These are phyloP conservation scores for Nomada lathburiana DNA, from an alignment of 2,888 invertebrate species.

Conservation along the genomic window DNA sequence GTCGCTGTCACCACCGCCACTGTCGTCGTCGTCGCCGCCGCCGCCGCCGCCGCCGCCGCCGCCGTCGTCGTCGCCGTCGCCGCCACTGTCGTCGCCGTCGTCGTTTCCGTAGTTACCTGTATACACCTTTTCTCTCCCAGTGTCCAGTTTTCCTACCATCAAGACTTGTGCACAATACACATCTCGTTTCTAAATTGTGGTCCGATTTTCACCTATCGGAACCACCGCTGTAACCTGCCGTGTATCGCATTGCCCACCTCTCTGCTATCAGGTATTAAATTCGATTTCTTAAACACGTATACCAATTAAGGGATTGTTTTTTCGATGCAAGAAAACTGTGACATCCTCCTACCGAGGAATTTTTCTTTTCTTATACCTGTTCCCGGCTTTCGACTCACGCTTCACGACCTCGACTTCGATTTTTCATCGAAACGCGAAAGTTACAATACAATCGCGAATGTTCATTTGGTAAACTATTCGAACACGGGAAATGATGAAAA, in stretches of 20 bases:
- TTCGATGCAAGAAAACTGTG: constrained; percentile 42
- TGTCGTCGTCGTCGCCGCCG: not conserved
- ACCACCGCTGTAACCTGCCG: not conserved
- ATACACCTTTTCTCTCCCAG: not conserved
- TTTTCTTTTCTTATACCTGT: constrained; percentile 37
- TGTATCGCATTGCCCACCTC: constrained; percentile 1
- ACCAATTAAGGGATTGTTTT: constrained; percentile 30
- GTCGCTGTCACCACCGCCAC: not conserved
- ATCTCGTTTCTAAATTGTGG: constrained; percentile 17
- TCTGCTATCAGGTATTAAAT: not conserved
- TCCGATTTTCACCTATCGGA: not conserved
- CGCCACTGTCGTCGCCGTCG: not conserved
- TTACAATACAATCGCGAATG: too few species aligned
- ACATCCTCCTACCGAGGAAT: constrained; percentile 52
- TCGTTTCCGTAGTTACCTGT: not conserved
- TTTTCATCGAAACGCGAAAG: not conserved
- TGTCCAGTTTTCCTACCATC: not conserved
- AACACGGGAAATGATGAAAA: not conserved
- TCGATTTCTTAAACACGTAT: constrained; percentile 1
- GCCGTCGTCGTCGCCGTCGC: not conserved
- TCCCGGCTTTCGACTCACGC: not conserved
- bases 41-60: not conserved
- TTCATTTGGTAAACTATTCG: too few species aligned
- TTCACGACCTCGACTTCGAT: not conserved
- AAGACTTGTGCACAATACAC: constrained; percentile 1